Evolutionary conservation across 2,888 invertebrate species (phyloP), one percentile per base, ranked within the genome.

Genomic region (Smittia aterrima): DNA sequence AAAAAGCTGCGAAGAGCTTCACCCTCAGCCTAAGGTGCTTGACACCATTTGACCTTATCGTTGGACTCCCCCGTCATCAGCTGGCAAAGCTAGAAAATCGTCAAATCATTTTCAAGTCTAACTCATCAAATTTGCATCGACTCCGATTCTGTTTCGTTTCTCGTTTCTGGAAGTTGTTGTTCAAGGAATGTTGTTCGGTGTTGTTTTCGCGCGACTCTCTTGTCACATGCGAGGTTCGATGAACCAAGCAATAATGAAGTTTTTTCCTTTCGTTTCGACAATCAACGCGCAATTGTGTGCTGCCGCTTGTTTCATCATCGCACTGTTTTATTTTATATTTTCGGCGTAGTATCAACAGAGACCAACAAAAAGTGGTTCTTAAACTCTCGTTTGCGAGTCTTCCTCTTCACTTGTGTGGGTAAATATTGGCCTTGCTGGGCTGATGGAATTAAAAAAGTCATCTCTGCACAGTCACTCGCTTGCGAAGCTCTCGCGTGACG

Each of bases 221-320:
- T 68, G 68, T 68, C 68, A 68, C 68, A 68, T 22, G 68, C 32
- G 66, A 24, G 41, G 68, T 68, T 68, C 68, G 47, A 68, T 68
- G 68, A 68, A 68, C 68, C 32, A 68, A 68, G 41, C 68, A 38
- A 47, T 47, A 47, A 47, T 47, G 47, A 47, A 47, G 47, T 16
- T 40, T 41, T 67, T 27, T 67, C 20, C 18, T 20, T 16, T 20
- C 24, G 24, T 68, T 20, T 20, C 70, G 54, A 54, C 70, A 54
- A 54, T 70, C 53, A 54, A 22, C 32, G 20, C 70, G 27, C 32
- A 70, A 54, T 54, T 70, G 53, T 54, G 41, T 53, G 16, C 40
- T 40, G 18, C 27, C 18, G 13, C n/a, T 66, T 47, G 7, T n/a
- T 13, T 47, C 47, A 47, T 47, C 47, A 47, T 47, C 47, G 47